Conservation (phyloP, 2,888 invertebrate genomes). For the Ashinkailepas kermadecensis region DNA sequence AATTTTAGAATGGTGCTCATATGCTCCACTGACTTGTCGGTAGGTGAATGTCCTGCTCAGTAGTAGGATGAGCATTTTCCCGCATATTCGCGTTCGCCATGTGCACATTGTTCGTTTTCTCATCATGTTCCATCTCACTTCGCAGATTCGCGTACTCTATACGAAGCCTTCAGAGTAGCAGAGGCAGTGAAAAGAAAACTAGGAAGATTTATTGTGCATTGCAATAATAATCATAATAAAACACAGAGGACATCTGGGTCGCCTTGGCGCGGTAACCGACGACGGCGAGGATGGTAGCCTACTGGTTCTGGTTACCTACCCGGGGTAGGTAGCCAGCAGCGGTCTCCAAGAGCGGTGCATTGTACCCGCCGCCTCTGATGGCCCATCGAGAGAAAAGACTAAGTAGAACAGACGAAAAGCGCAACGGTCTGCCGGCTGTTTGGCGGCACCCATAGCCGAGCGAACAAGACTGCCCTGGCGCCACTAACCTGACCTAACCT, state of each 20-base stretch:
- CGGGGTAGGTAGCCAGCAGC: not conserved
- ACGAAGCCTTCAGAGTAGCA: too few relatives aligned
- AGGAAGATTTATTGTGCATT: slow-evolving; percentile 21
- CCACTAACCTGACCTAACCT: slow-evolving; percentile 14
- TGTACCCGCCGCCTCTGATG: not conserved
- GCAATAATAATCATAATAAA: slow-evolving; percentile 17
- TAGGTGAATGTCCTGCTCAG: too few relatives aligned
- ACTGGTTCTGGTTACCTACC: not conserved
- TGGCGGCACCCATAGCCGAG: not conserved
- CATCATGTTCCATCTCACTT: too few relatives aligned
- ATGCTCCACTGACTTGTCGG: too few relatives aligned
- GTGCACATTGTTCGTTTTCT: too few relatives aligned
- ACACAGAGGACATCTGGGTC: not conserved
- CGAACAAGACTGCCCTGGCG: not conserved
- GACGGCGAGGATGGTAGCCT: not conserved
- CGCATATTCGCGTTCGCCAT: too few relatives aligned
- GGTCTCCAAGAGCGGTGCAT: not conserved
- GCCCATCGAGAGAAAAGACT: not conserved
- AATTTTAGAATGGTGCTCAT: too few relatives aligned
- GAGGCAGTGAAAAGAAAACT: not conserved
- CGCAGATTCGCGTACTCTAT: too few relatives aligned
- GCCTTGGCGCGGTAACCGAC: not conserved
- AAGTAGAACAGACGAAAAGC: not conserved
- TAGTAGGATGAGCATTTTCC: too few relatives aligned
- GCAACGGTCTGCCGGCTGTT: not conserved